These are phyloP conservation scores for Zaprionus bogoriensis DNA, from an alignment of 2,888 invertebrate species.

Conservation along the genomic window DNA sequence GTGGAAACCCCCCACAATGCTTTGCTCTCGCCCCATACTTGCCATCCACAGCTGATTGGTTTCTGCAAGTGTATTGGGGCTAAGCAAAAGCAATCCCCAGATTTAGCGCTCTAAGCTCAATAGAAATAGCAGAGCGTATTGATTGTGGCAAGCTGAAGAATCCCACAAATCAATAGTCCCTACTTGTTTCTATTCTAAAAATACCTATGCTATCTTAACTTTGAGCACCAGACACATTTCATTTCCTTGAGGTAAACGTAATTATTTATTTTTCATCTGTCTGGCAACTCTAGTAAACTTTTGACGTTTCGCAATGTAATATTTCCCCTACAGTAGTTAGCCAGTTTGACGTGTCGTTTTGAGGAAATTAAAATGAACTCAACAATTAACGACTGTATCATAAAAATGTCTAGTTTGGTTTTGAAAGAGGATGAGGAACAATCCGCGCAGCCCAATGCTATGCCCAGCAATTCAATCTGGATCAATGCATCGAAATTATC, in stretches of 20 bases:
- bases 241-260: no score
- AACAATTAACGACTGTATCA: not conserved
- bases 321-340: not conserved
- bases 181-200: no score
- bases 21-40: not conserved
- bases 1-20: no score
- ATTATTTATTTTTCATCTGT: not conserved
- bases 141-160: not conserved
- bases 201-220: no score
- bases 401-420: slow-evolving; percentile 5
- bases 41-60: slow-evolving; percentile 27
- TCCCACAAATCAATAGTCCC: no score
- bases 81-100: slow-evolving; percentile 4
- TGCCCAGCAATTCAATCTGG: not conserved
- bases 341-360: not conserved
- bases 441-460: not conserved
- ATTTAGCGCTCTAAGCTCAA: not conserved
- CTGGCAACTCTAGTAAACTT: not conserved
- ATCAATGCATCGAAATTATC: not conserved
- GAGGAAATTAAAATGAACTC: slow-evolving; percentile 10
- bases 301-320: not conserved
- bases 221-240: no score
- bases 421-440: not conserved
- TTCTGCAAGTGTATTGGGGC: slow-evolving; percentile 31
- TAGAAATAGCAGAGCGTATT: not conserved